Base-by-base conservation (phyloP, 2,113 vertebrate genomes). In the Corythornis madagascariensis region DNA sequence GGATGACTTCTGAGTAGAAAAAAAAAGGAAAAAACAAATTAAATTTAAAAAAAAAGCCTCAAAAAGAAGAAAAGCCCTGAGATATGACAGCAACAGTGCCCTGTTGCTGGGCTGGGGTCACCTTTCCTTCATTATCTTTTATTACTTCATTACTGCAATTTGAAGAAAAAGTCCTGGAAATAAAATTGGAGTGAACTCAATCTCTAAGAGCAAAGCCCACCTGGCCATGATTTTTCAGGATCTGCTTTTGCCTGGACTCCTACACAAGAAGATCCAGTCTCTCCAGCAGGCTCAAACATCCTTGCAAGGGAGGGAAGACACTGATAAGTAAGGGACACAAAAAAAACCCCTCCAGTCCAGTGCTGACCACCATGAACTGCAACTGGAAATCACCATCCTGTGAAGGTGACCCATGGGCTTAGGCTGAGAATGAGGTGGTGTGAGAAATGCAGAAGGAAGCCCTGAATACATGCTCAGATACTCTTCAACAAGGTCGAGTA, bases 381-480 rank as follows among this genome's bases (percentile, higher is more conserved):
- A 21, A 2, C 28, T 31, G 76, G 72, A n/a, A 77, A 53, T 53
- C 28, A 14, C 21, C 0, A 0, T 3, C 52, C 48, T 0, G 0
- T 25, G 56, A 77, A 70, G 83, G 47, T 31, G 73, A 63, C 42
- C 21, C 63, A 16, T 57, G 0, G 4, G 61, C 70, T 71, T 35
- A 35, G 56, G 33, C 31, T 26, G 25, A 7, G 8, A 43, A 24
- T 0, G 10, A 56, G 61, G 22, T 2, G 6, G 45, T 2, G 66
- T 5, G 10, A 64, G 17, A 60, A 85, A 72, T 18, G 60, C n/a
- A 63, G 71, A 83, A 72, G 18, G 1, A 6, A 77, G 73, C 18
- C 73, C 31, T 5, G 0, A 40, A 53, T 8, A 28, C 33, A 42
- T 3, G 13, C 22, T 24, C 22, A 64, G 28, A 40, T 7, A 11